Evolutionary conservation across 2,113 vertebrate genomes (phyloP), one percentile per base, ranked within the genome.

Genomic region (Phalacrocorax carbo): DNA sequence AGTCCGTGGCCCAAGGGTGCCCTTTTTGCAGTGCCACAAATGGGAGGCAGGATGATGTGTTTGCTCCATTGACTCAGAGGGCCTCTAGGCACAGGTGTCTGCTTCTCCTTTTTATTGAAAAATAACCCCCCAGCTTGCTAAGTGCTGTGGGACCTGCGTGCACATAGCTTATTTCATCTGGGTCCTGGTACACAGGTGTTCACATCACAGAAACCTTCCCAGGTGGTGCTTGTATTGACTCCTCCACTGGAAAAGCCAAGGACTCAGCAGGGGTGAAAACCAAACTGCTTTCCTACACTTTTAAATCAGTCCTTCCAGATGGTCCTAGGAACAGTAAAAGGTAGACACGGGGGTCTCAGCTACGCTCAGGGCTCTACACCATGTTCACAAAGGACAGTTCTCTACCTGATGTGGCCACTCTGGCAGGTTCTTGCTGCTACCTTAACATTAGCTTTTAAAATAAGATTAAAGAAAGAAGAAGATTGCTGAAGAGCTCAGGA

Each of bases 171-270:
- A 27, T 71, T 96, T 90, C 66, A 83, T 82, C 76, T 93, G 86
- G 30, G 42, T 72, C 51, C 51, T 71, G 38, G 23, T 54, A 70
- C 54, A 23, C 38, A 69, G 72, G 48, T 90, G 88, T 88, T 55
- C 85, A 40, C 72, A 90, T 86, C 92, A 90, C 20, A 88, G 82
- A 88, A 96, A 70, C 68, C 72, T 93, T 92, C 60, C 82, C 88
- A 88, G 71, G 86, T 94, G 94, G 64, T 89, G n/a, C 71, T 80
- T 62, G 7, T 21, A 15, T 66, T 80, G 82, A 81, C 60, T 88
- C 29, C 60, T 46, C 83, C 38, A 17, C 10, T 86, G 60, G 71
- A 81, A 83, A 92, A 96, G 86, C 68, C 92, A 90, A 93, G 64
- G 71, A 75, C 62, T 66, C 75, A 38, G 68, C 22, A 86, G 85